Evolutionary conservation across 2,888 invertebrate species (phyloP).

Genomic region (Aphodius sticticus): DNA sequence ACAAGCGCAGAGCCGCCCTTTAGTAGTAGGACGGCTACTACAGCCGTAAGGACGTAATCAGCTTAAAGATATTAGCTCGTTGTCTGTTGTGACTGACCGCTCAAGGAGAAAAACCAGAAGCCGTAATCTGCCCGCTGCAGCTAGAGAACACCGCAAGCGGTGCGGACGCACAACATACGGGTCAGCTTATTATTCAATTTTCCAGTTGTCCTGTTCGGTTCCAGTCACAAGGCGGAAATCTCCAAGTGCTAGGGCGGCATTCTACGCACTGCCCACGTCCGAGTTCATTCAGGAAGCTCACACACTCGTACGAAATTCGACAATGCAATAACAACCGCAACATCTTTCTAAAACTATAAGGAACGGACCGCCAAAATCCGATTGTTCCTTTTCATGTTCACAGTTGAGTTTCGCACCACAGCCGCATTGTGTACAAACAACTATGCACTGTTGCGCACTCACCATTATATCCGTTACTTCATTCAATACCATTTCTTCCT

Average conservation of each 20-base stretch:
- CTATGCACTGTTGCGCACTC: not conserved
- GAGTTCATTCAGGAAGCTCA: not conserved
- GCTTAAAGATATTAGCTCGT: conserved; percentile 58
- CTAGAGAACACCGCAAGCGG: conserved; percentile 42
- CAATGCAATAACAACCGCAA: not conserved
- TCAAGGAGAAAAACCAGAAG: conserved; percentile 56
- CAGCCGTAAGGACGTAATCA: conserved; percentile 55
- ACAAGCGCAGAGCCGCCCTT: conserved; percentile 41
- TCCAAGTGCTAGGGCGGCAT: not conserved
- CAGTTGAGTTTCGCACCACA: not conserved
- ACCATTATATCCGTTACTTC: not conserved
- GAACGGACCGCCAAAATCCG: not conserved
- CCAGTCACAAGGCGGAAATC: not conserved
- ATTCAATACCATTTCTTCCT: not conserved
- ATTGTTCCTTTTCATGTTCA: not conserved
- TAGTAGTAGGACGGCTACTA: conserved; percentile 44
- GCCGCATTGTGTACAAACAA: not conserved
- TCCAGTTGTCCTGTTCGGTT: conserved; percentile 4
- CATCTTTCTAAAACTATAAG: not conserved
- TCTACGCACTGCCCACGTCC: not conserved
- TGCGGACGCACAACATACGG: conserved; percentile 16
- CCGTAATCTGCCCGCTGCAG: conserved; percentile 44
- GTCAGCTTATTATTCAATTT: conserved; percentile 12
- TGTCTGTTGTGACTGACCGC: conserved; percentile 56
- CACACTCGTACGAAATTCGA: not conserved